Conservation (phyloP, 1,140 invertebrate genomes). For the Drosophila hydei region DNA sequence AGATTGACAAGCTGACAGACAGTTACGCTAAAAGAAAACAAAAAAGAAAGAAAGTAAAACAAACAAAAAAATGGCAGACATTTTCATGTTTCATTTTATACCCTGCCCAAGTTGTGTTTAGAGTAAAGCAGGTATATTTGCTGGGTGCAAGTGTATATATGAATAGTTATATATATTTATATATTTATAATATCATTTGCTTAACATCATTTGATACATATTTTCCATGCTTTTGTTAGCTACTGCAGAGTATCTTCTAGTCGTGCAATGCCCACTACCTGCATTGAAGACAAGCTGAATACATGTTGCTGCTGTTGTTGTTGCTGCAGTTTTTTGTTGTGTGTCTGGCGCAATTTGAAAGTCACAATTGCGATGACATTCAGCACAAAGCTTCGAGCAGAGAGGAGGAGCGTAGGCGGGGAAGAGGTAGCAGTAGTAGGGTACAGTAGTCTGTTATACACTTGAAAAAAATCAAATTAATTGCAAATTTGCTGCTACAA, state of each 20-base stretch:
- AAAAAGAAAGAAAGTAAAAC: background rate
- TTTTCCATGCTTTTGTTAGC: slow-evolving; percentile 14
- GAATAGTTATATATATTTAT: no score
- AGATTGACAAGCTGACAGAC: slow-evolving; percentile 6
- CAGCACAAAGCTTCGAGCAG: slow-evolving; percentile 16
- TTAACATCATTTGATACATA: no score
- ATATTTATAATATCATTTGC: no score
- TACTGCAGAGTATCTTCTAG: background rate
- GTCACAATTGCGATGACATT: slow-evolving; percentile 54
- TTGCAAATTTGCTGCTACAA: slow-evolving; percentile 49
- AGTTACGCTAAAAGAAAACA: no score
- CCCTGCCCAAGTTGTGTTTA: no score
- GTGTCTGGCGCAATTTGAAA: slow-evolving; percentile 52
- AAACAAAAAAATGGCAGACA: background rate
- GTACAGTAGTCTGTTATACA: background rate
- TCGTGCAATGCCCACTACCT: background rate
- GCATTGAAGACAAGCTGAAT: slow-evolving; percentile 31
- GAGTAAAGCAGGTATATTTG: no score
- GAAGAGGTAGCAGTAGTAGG: slow-evolving; percentile 1
- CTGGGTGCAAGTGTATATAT: no score
- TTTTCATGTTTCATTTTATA: slow-evolving; percentile 7
- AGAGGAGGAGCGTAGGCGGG: slow-evolving; percentile 2
- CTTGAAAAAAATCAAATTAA: slow-evolving; percentile 47
- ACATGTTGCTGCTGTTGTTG: slow-evolving; percentile 19
- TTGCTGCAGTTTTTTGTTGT: slow-evolving; percentile 30